Conservation (phyloP, 2,113 vertebrate species). For the Myrmecobius fasciatus region DNA sequence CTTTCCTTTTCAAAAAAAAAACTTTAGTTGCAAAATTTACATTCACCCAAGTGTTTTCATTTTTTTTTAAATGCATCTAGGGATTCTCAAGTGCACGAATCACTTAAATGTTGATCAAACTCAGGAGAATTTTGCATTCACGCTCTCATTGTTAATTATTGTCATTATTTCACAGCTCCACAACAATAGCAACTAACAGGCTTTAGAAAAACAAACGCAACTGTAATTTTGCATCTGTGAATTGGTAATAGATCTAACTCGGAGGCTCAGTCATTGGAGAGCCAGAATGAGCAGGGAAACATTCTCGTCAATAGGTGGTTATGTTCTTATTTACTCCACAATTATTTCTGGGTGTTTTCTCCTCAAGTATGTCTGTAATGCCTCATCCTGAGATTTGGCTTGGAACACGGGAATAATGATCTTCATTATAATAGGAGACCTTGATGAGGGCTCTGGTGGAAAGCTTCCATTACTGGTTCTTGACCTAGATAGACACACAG, state of each 20-base stretch:
- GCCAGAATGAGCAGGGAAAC: constrained; percentile 31
- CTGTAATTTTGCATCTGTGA: constrained; percentile 19
- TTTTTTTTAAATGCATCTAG: background rate
- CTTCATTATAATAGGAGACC: constrained; percentile 61
- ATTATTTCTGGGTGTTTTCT: constrained; percentile 59
- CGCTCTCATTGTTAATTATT: constrained; percentile 50
- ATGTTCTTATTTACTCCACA: constrained; percentile 57
- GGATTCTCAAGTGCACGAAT: constrained; percentile 21
- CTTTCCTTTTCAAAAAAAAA: background rate
- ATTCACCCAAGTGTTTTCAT: constrained; percentile 1
- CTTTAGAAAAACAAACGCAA: constrained; percentile 54
- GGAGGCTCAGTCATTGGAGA: constrained; percentile 66
- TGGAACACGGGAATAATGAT: constrained; percentile 56
- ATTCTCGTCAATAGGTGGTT: constrained; percentile 50
- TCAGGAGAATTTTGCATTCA: constrained; percentile 41
- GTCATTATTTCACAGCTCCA: constrained; percentile 31
- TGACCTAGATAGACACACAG: constrained; percentile 82
- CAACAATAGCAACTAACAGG: constrained; percentile 7
- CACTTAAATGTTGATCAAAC: constrained; percentile 27
- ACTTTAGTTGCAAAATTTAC: constrained; percentile 34
- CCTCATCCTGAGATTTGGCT: constrained; percentile 44
- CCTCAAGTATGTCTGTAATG: constrained; percentile 57
- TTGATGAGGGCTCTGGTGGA: constrained; percentile 48
- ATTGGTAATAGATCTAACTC: constrained; percentile 50
- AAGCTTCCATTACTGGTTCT: constrained; percentile 10